Evolutionary conservation across 2,888 invertebrate genomes (phyloP).

Genomic region (Clusia tigrina): DNA sequence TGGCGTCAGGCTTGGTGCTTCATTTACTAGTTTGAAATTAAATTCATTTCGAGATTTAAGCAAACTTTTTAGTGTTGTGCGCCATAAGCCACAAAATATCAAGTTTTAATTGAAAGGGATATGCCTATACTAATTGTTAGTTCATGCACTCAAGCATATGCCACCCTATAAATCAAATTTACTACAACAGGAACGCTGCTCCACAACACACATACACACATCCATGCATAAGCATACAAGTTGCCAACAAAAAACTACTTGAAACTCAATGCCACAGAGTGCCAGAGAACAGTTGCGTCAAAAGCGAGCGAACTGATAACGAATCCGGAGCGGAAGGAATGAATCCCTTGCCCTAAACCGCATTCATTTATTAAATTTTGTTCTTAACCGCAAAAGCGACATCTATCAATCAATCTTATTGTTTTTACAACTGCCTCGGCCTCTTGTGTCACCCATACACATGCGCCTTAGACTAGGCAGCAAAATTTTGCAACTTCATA

Average conservation of each 20-base stretch:
- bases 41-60: too few relatives aligned
- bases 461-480: conserved; percentile 38
- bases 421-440: not conserved
- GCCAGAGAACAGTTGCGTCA: not conserved
- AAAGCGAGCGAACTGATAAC: not conserved
- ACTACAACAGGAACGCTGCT: not conserved
- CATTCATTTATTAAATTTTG: conserved; percentile 6
- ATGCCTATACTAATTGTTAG: conserved; percentile 13
- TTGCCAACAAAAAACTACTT: not conserved
- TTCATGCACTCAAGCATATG: conserved; percentile 20
- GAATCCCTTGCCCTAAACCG: not conserved
- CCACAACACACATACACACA: too few relatives aligned
- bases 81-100: too few relatives aligned
- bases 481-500: conserved; percentile 46
- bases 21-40: too few relatives aligned
- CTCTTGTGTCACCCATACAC: not conserved
- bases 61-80: too few relatives aligned
- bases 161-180: conserved; percentile 17
- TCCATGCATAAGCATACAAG: too few relatives aligned
- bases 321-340: not conserved
- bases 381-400: not conserved
- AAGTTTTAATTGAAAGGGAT: not conserved
- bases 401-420: conserved; percentile 9
- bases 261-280: not conserved
- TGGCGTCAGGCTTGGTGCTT: too few relatives aligned